These are phyloP conservation scores for Dasyurus viverrinus DNA, from an alignment of 2,113 vertebrate genomes.

Conservation along the genomic window DNA sequence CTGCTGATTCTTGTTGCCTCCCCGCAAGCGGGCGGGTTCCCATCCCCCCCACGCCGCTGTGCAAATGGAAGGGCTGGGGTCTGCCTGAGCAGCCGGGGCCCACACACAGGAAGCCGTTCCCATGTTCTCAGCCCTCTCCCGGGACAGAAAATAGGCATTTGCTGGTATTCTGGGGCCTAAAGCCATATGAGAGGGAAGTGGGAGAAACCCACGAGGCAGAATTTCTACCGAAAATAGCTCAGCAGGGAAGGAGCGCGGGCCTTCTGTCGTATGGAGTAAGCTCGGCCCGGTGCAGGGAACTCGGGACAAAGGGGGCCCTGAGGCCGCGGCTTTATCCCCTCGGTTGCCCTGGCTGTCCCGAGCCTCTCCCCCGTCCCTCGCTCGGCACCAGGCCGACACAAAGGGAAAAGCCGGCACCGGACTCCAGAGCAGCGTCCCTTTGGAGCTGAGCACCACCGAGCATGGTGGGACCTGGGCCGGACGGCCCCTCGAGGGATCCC, in stretches of 20 bases:
- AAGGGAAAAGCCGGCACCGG: not conserved
- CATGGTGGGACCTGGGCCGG: no score
- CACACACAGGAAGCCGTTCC: not conserved
- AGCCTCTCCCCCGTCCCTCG: not conserved
- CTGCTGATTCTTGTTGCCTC: not conserved
- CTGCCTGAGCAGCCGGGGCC: conserved; percentile 27
- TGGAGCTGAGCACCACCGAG: not conserved
- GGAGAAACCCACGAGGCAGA: not conserved
- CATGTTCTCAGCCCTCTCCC: conserved; percentile 36
- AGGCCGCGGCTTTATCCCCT: not conserved
- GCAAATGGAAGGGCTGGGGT: conserved; percentile 71
- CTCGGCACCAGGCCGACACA: not conserved
- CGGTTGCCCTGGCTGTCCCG: not conserved
- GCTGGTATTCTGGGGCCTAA: conserved; percentile 38
- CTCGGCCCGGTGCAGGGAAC: not conserved
- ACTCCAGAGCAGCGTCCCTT: not conserved
- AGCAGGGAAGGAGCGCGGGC: not conserved
- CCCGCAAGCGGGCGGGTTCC: conserved; percentile 52
- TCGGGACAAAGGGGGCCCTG: not conserved
- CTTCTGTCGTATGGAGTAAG: not conserved
- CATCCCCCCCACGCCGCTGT: conserved; percentile 70
- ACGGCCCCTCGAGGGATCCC: not conserved
- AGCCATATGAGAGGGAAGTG: not conserved
- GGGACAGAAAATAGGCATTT: conserved; percentile 73
- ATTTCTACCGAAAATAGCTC: not conserved